Conservation (phyloP, 2,797 vertebrate genomes). For the Etheostoma perlongum region DNA sequence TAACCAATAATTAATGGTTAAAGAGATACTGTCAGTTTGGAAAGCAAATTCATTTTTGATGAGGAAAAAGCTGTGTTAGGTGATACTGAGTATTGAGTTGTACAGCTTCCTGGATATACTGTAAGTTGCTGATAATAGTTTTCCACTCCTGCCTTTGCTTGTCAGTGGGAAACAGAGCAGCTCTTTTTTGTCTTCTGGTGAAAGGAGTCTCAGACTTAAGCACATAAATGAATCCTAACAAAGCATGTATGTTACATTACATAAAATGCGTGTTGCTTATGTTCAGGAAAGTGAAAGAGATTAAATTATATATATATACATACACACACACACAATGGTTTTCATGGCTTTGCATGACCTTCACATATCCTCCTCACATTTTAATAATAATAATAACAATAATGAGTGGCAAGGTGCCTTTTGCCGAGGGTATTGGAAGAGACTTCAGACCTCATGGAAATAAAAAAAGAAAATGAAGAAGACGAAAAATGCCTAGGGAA, state of each 20-base stretch:
- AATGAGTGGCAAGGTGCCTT: not conserved
- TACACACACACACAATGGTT: not conserved
- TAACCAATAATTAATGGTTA: constrained; percentile 8
- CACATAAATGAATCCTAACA: constrained; percentile 2
- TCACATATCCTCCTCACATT: not conserved
- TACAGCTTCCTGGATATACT: not conserved
- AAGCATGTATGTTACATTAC: not conserved
- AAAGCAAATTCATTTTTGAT: constrained; percentile 14
- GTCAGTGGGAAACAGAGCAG: not conserved
- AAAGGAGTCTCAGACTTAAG: not conserved
- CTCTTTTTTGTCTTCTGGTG: not conserved
- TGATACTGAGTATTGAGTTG: not conserved
- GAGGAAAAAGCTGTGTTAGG: not conserved
- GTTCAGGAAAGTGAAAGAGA: not conserved
- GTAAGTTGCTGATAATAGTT: constrained; percentile 12
- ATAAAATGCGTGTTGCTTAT: not conserved
- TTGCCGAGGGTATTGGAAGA: not conserved
- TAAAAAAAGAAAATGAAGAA: constrained; percentile 9
- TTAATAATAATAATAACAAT: not conserved
- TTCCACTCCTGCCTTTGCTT: not conserved
- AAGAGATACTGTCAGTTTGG: not conserved
- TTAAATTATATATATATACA: not conserved
- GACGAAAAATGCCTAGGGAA: not conserved
- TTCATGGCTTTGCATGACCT: not conserved
- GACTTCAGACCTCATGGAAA: constrained; percentile 3